phyloP scores from a whole-genome alignment of 2,797 vertebrate genomes.

The Triplophysa bombifrons region DNA sequence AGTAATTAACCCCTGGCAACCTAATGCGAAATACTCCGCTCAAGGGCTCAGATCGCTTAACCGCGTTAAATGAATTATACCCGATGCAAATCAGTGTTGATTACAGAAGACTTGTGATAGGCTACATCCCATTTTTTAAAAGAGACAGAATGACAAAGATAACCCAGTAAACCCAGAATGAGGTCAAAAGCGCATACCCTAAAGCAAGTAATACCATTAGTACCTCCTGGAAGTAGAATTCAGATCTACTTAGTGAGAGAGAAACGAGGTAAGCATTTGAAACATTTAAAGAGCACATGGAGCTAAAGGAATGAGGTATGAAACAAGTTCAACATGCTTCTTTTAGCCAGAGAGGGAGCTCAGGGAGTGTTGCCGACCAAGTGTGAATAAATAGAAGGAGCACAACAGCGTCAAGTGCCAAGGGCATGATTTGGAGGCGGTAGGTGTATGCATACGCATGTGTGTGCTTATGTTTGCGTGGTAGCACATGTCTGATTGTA shows the following conservation, averaged over 20 bases:
- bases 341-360: constrained; percentile 46
- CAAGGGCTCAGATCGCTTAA: constrained; percentile 51
- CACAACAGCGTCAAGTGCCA: constrained; percentile 25
- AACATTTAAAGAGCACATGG: constrained; percentile 57
- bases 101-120: constrained; percentile 46
- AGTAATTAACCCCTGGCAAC: constrained; percentile 63
- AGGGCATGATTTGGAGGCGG: background rate
- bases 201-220: constrained; percentile 43
- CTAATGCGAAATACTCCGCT: constrained; percentile 50
- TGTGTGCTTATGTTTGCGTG: constrained; percentile 10
- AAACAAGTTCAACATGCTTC: constrained; percentile 48
- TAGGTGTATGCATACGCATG: constrained; percentile 1
- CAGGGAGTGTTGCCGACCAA: constrained; percentile 38
- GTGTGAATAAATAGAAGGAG: constrained; percentile 35
- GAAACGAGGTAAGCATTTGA: constrained; percentile 56
- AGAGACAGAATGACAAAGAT: constrained; percentile 25
- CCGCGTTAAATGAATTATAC: constrained; percentile 57
- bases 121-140: constrained; percentile 20
- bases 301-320: constrained; percentile 40
- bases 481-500: constrained; percentile 11
- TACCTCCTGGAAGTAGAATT: constrained; percentile 49
- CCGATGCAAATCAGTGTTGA: constrained; percentile 55
- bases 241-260: constrained; percentile 44
- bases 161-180: constrained; percentile 34
- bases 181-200: constrained; percentile 55